Evolutionary conservation across 1,140 invertebrate species (phyloP), one percentile per base, ranked within the genome.

Genomic region (Melanaphis sacchari): DNA sequence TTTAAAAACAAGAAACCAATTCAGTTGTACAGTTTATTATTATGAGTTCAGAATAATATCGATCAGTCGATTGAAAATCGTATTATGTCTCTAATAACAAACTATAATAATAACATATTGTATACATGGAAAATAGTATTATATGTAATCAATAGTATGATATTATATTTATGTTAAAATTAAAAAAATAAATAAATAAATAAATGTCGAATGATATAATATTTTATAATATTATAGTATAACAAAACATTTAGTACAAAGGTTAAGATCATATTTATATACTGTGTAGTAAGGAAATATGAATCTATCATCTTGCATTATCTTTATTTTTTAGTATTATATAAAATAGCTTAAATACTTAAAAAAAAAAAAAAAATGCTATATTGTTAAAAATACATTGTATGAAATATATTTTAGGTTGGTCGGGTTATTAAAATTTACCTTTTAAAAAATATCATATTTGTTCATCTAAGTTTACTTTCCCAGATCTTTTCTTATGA

Each of bases 401-500:
- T n/a, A 18, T 76, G 31, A n/a, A 18, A 76, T 76, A 76, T 18
- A 76, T n/a, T 76, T n/a, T 18, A 15, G 31, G n/a, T n/a, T 76
- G 59, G 59, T 76, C 4, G 31, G 31, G 31, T 76, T 76, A n/a
- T n/a, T n/a, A 76, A 76, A 5, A 76, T 76, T n/a, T 36, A 76
- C 59, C 59, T 76, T 76, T 76, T 6, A n/a, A 76, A 76, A 76
- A 76, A n/a, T 76, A 76, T 76, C 59, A 76, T 76, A 76, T 76
- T 76, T 76, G 59, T 76, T 76, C 59, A 76, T 76, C 59, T 76
- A 76, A n/a, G 59, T 76, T 76, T 11, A 76, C 59, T 76, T 76
- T 76, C 1, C 59, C 3, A 76, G n/a, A 15, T 76, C 59, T 76
- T 76, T 76, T 76, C 59, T 76, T 76, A n/a, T n/a, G 59, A 18